Base-by-base conservation (phyloP, 2,113 vertebrate genomes). In the Lycaon pictus region DNA sequence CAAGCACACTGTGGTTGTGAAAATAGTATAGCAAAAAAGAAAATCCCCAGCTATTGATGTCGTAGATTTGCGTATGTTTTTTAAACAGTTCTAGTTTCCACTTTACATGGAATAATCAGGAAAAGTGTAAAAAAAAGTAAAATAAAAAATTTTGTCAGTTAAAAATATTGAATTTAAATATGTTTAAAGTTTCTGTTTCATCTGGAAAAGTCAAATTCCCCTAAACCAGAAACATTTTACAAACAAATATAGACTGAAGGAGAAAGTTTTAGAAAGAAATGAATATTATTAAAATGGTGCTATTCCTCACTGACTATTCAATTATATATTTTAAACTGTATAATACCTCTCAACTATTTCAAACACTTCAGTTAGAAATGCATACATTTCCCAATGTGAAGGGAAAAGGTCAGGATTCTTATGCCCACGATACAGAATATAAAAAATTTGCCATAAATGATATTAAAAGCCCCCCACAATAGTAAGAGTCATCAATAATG, bases 31-130 rank as follows among this genome's bases (percentile, higher is more conserved):
- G 99, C 99, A 98, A 99, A 76, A 99, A 99, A 98, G 97, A 98
- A 95, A 98, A 97, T 98, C 97, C 98, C 99, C 98, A 98, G 99
- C 99, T 99, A 99, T 99, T 99, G 99, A 99, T 99, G 99, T 99
- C 99, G 98, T 99, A 99, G 99, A 99, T 99, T 99, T 99, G 99
- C 99, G 99, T 99, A 99, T 99, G 99, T 99, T 99, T 99, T 99
- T 99, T 99, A 99, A 99, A 99, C 99, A 98, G 99, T 99, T 99
- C 99, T 99, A 99, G 99, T 99, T 99, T 99, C 99, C 99, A 99
- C 99, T 99, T 99, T 99, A 99, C 99, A 99, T 99, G 97, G 99
- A 99, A 99, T 99, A 99, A 99, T 99, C 99, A 99, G 99, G 99
- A 99, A 99, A 97, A 99, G 99, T 99, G 99, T 99, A 99, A 99